phyloP scores from a whole-genome alignment of 2,888 invertebrate species.

The Anarsia innoxiella region DNA sequence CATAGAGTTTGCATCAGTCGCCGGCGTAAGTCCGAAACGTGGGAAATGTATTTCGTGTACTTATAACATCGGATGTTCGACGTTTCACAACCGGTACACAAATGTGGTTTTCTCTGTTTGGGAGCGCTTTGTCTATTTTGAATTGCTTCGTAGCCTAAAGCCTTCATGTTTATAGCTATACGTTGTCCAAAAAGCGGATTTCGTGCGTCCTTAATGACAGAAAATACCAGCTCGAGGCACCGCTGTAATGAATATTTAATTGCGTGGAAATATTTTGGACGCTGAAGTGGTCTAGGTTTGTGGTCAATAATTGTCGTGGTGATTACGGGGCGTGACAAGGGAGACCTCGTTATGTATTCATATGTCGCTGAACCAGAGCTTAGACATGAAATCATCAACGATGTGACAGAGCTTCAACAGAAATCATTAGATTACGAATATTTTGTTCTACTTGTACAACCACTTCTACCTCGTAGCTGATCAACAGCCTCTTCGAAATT shows the following conservation, averaged over 20 bases:
- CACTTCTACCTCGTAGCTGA: too few relatives aligned
- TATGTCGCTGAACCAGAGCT: too few relatives aligned
- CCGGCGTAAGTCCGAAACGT: slow-evolving; percentile 24
- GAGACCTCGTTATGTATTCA: not conserved
- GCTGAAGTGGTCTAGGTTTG: slow-evolving; percentile 29
- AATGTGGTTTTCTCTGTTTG: slow-evolving; percentile 19
- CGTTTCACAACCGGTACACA: slow-evolving; percentile 15
- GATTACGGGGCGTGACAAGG: slow-evolving; percentile 29
- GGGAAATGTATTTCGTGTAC: slow-evolving; percentile 25
- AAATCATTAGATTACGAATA: too few relatives aligned
- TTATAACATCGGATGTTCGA: slow-evolving; percentile 10
- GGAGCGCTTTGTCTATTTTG: slow-evolving; percentile 21
- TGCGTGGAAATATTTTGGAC: slow-evolving; percentile 48
- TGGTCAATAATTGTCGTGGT: slow-evolving; percentile 40
- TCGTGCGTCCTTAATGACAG: slow-evolving; percentile 55
- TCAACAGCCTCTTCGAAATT: too few relatives aligned
- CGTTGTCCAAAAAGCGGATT: slow-evolving; percentile 34
- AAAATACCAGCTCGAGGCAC: slow-evolving; percentile 30
- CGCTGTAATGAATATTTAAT: slow-evolving; percentile 67
- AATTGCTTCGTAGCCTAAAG: slow-evolving; percentile 29
- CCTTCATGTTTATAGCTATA: slow-evolving; percentile 18
- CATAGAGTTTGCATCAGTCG: slow-evolving; percentile 34
- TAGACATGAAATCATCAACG: too few relatives aligned
- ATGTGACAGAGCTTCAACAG: too few relatives aligned
- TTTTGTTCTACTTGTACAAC: too few relatives aligned